Evolutionary conservation across 2,888 invertebrate genomes (phyloP).

Genomic region (Glaucopsyche alexis): DNA sequence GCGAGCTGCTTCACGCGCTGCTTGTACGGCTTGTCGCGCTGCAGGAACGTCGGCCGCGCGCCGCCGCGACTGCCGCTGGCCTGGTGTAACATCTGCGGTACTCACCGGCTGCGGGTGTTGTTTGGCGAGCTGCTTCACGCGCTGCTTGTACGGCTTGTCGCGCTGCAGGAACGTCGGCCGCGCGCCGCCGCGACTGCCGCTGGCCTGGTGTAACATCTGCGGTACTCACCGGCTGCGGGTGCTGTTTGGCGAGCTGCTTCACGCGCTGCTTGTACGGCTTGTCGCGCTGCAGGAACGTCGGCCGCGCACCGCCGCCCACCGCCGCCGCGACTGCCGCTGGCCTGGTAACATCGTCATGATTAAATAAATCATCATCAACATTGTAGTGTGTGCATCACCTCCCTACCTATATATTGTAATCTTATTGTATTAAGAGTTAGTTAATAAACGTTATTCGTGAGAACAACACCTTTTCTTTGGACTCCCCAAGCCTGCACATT

Average conservation of each 20-base stretch:
- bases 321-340: conserved; percentile 63
- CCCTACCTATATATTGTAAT: no score
- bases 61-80: conserved; percentile 62
- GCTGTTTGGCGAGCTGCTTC: conserved; percentile 68
- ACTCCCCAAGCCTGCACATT: no score
- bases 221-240: conserved; percentile 63
- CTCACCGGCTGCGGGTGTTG: conserved; percentile 68
- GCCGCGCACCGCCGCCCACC: conserved; percentile 59
- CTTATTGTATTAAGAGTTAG: no score
- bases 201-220: conserved; percentile 51
- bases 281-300: conserved; percentile 69
- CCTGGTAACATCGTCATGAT: conserved; percentile 47
- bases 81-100: conserved; percentile 45
- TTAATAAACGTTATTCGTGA: no score
- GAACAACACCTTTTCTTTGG: no score
- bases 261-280: conserved; percentile 72
- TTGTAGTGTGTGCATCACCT: no score
- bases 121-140: conserved; percentile 68
- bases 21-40: conserved; percentile 73
- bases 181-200: conserved; percentile 58
- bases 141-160: conserved; percentile 73
- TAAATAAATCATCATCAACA: not conserved
- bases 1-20: conserved; percentile 68
- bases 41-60: conserved; percentile 63
- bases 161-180: conserved; percentile 68